Evolutionary conservation across 2,888 invertebrate genomes (phyloP).

Genomic region (Alloscopus bannaensis): DNA sequence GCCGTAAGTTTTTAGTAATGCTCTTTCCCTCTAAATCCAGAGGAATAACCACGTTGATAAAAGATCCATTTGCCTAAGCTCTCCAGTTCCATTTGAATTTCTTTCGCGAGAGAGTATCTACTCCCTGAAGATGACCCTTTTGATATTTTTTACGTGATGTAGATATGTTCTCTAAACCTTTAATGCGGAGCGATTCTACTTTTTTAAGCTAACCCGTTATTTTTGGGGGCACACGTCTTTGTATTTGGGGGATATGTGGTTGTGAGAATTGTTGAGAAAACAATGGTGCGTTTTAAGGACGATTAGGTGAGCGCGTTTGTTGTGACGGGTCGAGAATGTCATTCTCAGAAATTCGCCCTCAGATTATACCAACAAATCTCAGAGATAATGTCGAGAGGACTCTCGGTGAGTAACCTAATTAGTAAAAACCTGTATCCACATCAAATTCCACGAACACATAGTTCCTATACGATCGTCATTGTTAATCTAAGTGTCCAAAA

Average conservation of each 20-base stretch:
- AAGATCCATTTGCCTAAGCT: constrained; percentile 28
- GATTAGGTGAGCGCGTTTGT: too few species aligned
- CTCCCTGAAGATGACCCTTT: constrained; percentile 33
- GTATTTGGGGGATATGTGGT: constrained; percentile 9
- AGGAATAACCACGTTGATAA: constrained; percentile 36
- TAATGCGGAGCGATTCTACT: too few species aligned
- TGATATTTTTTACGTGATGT: constrained; percentile 26
- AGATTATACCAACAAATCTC: too few species aligned
- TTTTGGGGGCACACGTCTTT: constrained; percentile 34
- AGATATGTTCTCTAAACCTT: too few species aligned
- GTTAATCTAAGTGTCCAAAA: constrained; percentile 18
- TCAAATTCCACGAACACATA: background rate
- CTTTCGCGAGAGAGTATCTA: background rate
- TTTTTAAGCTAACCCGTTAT: constrained; percentile 56
- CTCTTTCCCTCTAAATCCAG: too few species aligned
- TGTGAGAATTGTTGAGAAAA: constrained; percentile 33
- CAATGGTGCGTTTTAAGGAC: constrained; percentile 29
- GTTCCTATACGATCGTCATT: too few species aligned
- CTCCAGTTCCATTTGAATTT: constrained; percentile 21
- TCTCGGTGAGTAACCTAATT: constrained; percentile 4
- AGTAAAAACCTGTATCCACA: background rate
- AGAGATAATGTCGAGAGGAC: too few species aligned
- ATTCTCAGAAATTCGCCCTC: constrained; percentile 26
- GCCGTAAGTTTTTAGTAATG: constrained; percentile 32
- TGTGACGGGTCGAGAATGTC: too few species aligned